Conservation (phyloP, 92 coral and sea anemone genomes). For the Palythoa caribaeorum region DNA sequence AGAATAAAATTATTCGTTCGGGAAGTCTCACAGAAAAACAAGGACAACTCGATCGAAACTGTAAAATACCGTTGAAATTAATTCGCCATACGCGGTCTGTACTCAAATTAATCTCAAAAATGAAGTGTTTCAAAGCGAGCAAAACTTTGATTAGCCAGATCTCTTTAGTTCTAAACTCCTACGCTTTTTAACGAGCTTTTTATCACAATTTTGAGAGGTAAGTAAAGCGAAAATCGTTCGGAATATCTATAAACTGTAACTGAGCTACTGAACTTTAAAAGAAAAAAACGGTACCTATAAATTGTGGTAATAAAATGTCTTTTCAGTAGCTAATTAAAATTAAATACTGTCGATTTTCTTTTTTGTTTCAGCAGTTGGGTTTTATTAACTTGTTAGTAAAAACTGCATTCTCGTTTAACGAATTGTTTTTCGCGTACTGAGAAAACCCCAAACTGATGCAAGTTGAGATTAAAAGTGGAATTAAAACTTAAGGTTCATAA, state of each 20-base stretch:
- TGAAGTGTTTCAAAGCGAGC: neutral
- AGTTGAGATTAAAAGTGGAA: neutral
- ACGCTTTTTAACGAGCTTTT: neutral
- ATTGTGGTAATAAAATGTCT: neutral
- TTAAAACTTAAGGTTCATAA: neutral
- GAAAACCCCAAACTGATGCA: neutral
- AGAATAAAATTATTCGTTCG: neutral
- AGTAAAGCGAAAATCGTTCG: neutral
- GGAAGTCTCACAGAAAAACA: neutral
- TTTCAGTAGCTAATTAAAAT: conserved; percentile 42
- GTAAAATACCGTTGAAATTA: neutral
- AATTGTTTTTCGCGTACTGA: neutral
- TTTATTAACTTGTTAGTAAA: neutral
- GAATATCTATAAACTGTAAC: neutral
- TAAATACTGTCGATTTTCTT: conserved; percentile 22
- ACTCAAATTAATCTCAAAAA: neutral
- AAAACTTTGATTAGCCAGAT: neutral
- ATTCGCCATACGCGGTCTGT: neutral
- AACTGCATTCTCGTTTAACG: neutral
- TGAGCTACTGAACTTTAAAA: neutral
- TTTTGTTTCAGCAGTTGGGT: conserved; percentile 5
- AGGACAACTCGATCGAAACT: neutral
- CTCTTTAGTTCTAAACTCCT: neutral
- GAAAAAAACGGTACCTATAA: neutral
- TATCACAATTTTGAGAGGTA: neutral